These are phyloP conservation scores for Dicyrtoma fusca DNA, from an alignment of 2,888 invertebrate genomes.

Conservation along the genomic window DNA sequence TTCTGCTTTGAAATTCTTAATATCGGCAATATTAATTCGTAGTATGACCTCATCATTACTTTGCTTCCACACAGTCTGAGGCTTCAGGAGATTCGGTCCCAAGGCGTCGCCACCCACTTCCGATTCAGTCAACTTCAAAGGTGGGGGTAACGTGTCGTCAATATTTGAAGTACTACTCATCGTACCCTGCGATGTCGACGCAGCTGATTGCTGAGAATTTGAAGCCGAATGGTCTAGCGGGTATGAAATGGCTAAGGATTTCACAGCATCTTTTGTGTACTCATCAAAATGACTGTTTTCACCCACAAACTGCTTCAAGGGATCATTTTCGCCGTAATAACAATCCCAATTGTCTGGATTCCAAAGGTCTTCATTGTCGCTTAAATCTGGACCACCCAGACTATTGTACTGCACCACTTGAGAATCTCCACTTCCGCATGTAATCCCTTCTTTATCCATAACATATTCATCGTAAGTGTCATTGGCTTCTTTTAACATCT, in stretches of 20 bases:
- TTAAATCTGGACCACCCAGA: too few relatives aligned
- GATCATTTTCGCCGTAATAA: not conserved
- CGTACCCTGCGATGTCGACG: too few relatives aligned
- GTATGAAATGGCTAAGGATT: too few relatives aligned
- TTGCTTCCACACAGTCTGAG: slow-evolving; percentile 15
- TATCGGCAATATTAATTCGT: slow-evolving; percentile 6
- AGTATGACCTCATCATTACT: not conserved
- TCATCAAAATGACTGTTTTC: not conserved
- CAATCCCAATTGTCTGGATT: not conserved
- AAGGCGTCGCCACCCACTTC: too few relatives aligned
- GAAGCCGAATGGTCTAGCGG: too few relatives aligned
- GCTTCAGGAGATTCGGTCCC: not conserved
- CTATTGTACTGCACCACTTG: too few relatives aligned
- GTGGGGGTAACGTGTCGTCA: not conserved
- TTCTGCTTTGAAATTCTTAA: slow-evolving; percentile 9
- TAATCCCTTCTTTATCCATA: not conserved
- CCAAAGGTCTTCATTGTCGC: not conserved
- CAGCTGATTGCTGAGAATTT: too few relatives aligned
- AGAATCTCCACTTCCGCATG: too few relatives aligned
- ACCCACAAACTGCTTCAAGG: not conserved
- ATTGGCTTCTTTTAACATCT: not conserved
- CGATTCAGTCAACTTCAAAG: too few relatives aligned
- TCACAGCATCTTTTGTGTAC: not conserved
- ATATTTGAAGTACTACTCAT: too few relatives aligned
- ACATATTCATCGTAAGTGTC: not conserved